Conservation (phyloP, 2,888 invertebrate genomes). For the Invenusta paracnida region DNA sequence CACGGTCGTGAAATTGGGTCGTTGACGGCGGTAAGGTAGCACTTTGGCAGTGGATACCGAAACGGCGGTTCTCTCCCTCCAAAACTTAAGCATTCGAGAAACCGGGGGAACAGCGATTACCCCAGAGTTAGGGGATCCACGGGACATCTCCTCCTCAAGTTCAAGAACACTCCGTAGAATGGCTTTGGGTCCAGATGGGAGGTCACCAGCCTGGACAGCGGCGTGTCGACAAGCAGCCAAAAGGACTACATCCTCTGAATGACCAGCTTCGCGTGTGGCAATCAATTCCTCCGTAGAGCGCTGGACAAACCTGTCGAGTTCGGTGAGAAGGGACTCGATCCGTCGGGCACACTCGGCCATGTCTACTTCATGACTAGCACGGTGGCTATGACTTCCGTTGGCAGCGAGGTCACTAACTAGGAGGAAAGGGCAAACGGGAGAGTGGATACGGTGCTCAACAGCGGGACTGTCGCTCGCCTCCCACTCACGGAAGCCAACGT, state of each 20-base stretch:
- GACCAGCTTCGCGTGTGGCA: neutral
- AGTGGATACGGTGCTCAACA: neutral
- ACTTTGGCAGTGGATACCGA: neutral
- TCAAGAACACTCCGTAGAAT: neutral
- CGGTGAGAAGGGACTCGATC: neutral
- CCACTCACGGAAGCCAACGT: constrained; percentile 3
- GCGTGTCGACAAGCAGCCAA: constrained; percentile 1
- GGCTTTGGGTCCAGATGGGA: neutral
- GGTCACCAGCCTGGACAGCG: neutral
- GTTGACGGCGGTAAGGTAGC: neutral
- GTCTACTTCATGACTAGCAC: neutral
- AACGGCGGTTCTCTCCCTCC: neutral
- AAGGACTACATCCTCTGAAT: neutral
- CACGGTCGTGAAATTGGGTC: neutral
- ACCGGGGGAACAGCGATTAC: neutral
- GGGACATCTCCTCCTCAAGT: constrained; percentile 1
- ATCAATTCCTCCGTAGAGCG: neutral
- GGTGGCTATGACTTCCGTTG: neutral
- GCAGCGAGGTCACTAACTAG: neutral
- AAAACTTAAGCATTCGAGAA: neutral
- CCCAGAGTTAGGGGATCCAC: neutral
- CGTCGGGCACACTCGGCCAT: constrained; percentile 6
- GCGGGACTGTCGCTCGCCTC: neutral
- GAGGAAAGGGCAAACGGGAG: constrained; percentile 1
- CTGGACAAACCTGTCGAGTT: neutral